Base-by-base conservation (phyloP, 2,113 vertebrate genomes). In the Gnathonemus echidnorhynchus region DNA sequence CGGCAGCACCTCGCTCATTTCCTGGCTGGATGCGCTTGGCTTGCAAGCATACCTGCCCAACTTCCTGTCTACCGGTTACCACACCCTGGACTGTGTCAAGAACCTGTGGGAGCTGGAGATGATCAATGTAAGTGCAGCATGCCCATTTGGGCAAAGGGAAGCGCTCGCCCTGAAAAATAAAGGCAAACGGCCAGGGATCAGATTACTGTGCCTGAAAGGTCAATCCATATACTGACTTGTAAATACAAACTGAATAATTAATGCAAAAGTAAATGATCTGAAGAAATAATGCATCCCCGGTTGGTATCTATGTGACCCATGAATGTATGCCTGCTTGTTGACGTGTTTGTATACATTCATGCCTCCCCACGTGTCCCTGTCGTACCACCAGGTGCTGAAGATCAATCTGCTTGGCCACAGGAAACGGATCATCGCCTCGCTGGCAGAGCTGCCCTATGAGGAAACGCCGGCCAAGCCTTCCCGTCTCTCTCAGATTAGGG, bases 51-150 rank as follows among this genome's bases (percentile, higher is more conserved):
- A 99, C 46, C 91, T 97, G 31, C 97, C 97, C 89, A 98, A 97
- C 95, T 99, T 99, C 95, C 96, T 99, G 92, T 95, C 98, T 0
- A 98, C 97, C 6, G 98, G 98, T 90, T 99, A 99, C 95, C 97
- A 96, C 93, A 97, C 97, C 58, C 96, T 99, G 0, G 98, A 99
- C 94, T 97, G 97, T 92, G 97, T 99, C 93, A 98, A 97, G 92
- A 99, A 98, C 95, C 97, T 99, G 93, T 99, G 98, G 98, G 98
- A 99, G 92, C 96, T 99, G 77, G 98, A 99, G 95, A 98, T 99
- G 13, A 97, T 99, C 84, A 99, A 99, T 0, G 98, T 99, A 95
- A 97, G 89, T 46, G 97, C 50, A 1, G 52, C 31, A 5, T 88
- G 31, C 19, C 19, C 45, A 21, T 17, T 10, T n/a, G 21, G 83